Evolutionary conservation across 2,113 vertebrate genomes (phyloP).

Genomic region (Scortum barcoo): DNA sequence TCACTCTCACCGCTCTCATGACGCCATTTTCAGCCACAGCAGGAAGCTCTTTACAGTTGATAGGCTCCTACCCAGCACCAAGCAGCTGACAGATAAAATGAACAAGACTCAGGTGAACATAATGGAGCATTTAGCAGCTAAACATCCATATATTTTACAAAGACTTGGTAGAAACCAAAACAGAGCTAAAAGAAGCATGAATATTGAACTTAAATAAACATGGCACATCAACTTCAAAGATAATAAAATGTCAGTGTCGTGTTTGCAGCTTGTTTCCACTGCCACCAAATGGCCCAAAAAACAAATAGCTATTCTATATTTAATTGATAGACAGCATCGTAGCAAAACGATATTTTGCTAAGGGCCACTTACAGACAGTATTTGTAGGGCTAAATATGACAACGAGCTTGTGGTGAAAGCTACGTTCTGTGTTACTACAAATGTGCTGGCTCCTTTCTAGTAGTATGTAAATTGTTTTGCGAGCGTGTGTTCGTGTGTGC

Average conservation of each 20-base stretch:
- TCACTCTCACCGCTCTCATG: neutral
- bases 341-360: neutral
- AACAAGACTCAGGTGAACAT: neutral
- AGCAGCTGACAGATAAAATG: neutral
- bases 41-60: neutral
- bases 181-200: neutral
- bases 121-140: neutral
- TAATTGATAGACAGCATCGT: slow-evolving; percentile 3
- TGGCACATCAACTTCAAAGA: neutral
- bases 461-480: slow-evolving; percentile 60
- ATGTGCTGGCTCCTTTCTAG: slow-evolving; percentile 42
- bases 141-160: neutral
- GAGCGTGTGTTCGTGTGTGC: slow-evolving; percentile 44
- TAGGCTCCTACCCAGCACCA: neutral
- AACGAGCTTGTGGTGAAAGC: too few relatives aligned
- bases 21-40: neutral
- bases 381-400: too few relatives aligned
- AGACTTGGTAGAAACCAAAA: neutral
- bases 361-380: neutral
- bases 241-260: neutral
- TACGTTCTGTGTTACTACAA: slow-evolving; percentile 32
- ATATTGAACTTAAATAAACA: neutral
- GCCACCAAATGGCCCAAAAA: neutral
- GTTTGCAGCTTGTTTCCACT: neutral
- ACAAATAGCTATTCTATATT: neutral